These are phyloP conservation scores for Wasmannia auropunctata DNA, from an alignment of 1,140 invertebrate species.

Conservation along the genomic window DNA sequence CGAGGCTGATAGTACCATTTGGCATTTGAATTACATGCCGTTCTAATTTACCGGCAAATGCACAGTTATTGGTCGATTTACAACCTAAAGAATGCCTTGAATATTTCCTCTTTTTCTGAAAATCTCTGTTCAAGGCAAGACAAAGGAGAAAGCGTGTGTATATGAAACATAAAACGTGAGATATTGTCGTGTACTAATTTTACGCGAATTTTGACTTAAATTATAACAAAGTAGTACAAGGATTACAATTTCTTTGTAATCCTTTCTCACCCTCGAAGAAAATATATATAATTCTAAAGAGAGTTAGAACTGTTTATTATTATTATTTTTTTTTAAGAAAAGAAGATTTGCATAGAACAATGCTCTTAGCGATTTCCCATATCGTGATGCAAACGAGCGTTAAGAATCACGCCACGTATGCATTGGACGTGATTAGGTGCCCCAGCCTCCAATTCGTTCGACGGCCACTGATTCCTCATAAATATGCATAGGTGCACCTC, in stretches of 20 bases:
- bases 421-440: slow-evolving; percentile 45
- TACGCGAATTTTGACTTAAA: background rate
- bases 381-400: background rate
- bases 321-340: background rate
- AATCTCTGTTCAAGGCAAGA: background rate
- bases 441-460: slow-evolving; percentile 44
- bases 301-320: background rate
- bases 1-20: background rate
- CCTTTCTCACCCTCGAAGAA: background rate
- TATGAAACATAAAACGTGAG: background rate
- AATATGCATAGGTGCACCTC: slow-evolving; percentile 49
- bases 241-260: background rate
- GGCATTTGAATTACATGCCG: background rate
- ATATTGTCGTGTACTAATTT: background rate
- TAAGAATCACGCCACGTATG: slow-evolving; percentile 35
- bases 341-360: background rate
- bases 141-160: background rate
- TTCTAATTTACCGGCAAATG: background rate
- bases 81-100: background rate
- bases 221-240: background rate
- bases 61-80: background rate
- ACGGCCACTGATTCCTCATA: slow-evolving; percentile 27
- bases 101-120: background rate
- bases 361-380: background rate
- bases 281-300: background rate